Conservation (phyloP, 1,140 invertebrate species). For the Drosophila malerkotliana region DNA sequence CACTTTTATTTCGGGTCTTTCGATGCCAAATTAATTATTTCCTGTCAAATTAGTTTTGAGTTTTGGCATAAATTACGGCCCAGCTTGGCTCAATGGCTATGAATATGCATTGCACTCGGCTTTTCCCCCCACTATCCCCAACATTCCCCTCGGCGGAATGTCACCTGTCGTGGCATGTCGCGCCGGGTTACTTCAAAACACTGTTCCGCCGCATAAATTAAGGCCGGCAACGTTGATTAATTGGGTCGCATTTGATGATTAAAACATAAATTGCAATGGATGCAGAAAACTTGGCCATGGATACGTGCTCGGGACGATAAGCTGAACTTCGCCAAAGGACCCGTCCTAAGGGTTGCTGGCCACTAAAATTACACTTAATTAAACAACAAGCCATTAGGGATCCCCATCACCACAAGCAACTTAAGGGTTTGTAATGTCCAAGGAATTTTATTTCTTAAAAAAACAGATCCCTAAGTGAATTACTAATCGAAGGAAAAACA, state of each 20-base stretch:
- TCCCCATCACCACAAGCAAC: slow-evolving; percentile 25
- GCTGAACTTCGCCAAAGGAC: slow-evolving; percentile 1
- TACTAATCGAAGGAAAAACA: background rate
- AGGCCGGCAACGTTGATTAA: slow-evolving; percentile 66
- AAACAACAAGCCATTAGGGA: slow-evolving; percentile 69
- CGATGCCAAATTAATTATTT: slow-evolving; percentile 78
- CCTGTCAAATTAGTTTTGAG: slow-evolving; percentile 77
- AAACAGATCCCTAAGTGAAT: background rate
- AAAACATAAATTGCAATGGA: slow-evolving; percentile 77
- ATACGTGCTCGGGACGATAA: slow-evolving; percentile 1
- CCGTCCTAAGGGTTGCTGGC: slow-evolving; percentile 43
- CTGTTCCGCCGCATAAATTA: slow-evolving; percentile 78
- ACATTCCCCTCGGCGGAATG: slow-evolving; percentile 39
- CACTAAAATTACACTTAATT: slow-evolving; percentile 78
- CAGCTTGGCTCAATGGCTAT: slow-evolving; percentile 24
- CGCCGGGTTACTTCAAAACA: slow-evolving; percentile 59
- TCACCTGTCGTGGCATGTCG: slow-evolving; percentile 63
- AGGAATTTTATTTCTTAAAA: slow-evolving; percentile 5
- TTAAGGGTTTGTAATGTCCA: slow-evolving; percentile 14
- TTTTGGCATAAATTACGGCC: slow-evolving; percentile 63
- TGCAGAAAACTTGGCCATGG: slow-evolving; percentile 45
- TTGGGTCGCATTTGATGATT: slow-evolving; percentile 77
- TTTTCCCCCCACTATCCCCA: slow-evolving; percentile 1
- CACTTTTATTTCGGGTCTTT: slow-evolving; percentile 47
- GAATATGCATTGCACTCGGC: slow-evolving; percentile 61